Evolutionary conservation across 2,888 invertebrate genomes (phyloP), one percentile per base, ranked within the genome.

Genomic region (Sisyra terminalis): DNA sequence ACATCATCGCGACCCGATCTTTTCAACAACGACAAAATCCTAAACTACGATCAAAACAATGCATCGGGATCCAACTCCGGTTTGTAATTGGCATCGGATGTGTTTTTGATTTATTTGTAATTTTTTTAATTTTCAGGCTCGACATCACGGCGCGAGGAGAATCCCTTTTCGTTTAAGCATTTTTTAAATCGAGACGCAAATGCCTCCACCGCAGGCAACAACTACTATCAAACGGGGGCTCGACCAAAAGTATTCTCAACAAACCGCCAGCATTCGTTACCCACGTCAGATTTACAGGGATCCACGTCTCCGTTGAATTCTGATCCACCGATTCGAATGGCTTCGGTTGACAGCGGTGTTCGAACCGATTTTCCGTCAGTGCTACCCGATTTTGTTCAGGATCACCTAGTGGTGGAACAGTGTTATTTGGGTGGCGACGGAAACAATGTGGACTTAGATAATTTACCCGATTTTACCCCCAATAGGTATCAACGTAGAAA

Each of bases 301-400:
- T 60, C 68, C 48, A 67, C 67, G 50, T 40, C 37, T n/a, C 16
- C 16, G 14, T 15, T 35, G 39, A 43, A 40, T 43, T 43, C 13
- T 14, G 31, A 31, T 7, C 31, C 30, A n/a, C 18, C 14, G 11
- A n/a, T 29, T 13, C n/a, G 43, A 9, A 34, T 38, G 17, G 16
- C 43, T n/a, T 38, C 37, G 9, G 37, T 37, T 16, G 37, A 37
- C 18, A 37, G 18, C 17, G 24, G 24, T 5, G 18, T 17, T 2
- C 37, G 65, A 46, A 58, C 67, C 1, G 61, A 70, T 44, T 68
- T 67, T 51, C 66, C 78, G 50, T 78, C 79, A 2, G 78, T 78
- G 7, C 58, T 86, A 49, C 88, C 88, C 1, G 88, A 88, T 58
- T 88, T 88, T 63, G 88, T 89, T 41, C 88, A 88, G 58, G 88